These are phyloP conservation scores for Cryptoblepharus egeriae DNA, from an alignment of 2,797 vertebrate species.

Conservation along the genomic window DNA sequence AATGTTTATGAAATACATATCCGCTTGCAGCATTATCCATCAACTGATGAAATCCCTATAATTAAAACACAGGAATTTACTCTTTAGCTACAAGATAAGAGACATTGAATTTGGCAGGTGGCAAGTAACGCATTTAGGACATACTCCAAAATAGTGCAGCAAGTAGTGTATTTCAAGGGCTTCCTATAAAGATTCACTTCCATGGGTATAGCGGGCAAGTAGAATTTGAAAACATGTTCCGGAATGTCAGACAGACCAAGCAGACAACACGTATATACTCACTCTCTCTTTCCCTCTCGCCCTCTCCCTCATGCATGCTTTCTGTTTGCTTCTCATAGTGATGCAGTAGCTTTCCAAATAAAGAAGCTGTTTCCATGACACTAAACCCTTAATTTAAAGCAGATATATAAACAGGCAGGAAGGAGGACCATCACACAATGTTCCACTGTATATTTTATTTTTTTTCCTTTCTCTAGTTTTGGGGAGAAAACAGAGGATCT, in stretches of 20 bases:
- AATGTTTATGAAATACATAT: neutral
- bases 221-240: constrained; percentile 46
- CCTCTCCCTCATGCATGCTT: constrained; percentile 8
- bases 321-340: constrained; percentile 60
- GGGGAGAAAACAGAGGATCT: constrained; percentile 34
- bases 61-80: constrained; percentile 23
- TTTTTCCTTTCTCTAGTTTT: constrained; percentile 35
- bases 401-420: constrained; percentile 68
- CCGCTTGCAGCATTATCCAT: neutral
- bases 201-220: constrained; percentile 16
- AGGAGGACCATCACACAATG: constrained; percentile 62
- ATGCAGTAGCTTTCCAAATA: constrained; percentile 77
- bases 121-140: neutral
- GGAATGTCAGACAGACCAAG: constrained; percentile 4
- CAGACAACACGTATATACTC: constrained; percentile 1
- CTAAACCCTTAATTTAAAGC: constrained; percentile 78
- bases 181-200: constrained; percentile 5
- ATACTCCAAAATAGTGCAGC: constrained; percentile 37
- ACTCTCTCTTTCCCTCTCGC: constrained; percentile 6
- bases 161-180: constrained; percentile 33
- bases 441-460: constrained; percentile 67
- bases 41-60: neutral
- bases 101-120: neutral
- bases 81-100: constrained; percentile 28
- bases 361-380: constrained; percentile 82